Base-by-base conservation (phyloP, 37 sponge, comb jelly and placozoan genomes). In the Agelas oroides region DNA sequence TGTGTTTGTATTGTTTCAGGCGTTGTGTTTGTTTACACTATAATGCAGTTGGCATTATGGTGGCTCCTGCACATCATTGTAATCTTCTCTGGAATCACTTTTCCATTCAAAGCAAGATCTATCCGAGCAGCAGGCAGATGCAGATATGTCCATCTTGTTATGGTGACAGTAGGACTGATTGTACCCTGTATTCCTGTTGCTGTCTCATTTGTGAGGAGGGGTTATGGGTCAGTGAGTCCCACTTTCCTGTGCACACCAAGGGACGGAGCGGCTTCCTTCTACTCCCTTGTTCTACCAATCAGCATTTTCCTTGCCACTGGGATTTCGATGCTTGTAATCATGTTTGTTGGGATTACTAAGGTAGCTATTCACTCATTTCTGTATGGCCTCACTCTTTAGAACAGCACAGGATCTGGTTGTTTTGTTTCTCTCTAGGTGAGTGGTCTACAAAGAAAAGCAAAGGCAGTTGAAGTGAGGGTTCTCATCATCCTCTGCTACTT, bases 261-360 rank as follows among this genome's bases (percentile, higher is more conserved):
- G 25, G 52, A 23, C 12, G 21, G 28, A 23, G 33, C 23, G 5
- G 28, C 25, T 39, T 14, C 6, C 18, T 73, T 73, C 75, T 73
- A 73, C 36, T 73, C 75, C 6, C n/a, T 55, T 40, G 52, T 35
- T 23, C 53, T 73, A 30, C 54, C 54, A 40, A 73, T 73, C 21
- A 28, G 17, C 12, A 5, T 73, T 3, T 24, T 40, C 8, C 28
- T 73, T 73, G 75, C 17, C 6, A 55, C 75, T 73, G 75, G 5
- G 25, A 18, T 13, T 55, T 46, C 25, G 3, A 5, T 73, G 54
- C 53, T 73, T 2, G 5, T 73, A 2, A 13, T 73, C 18, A 73
- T 73, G 13, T 39, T 40, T 23, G 17, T 23, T 5, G 53, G 21
- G 25, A 39, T 73, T 19, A 21, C 5, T 21, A 73, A 35, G 75